A percentile compares a stretch with the other conserved stretches of the same genome.
phyloP scores from a whole-genome alignment of 2,113 vertebrate genomes.

The Oncorhynchus gorbuscha region DNA sequence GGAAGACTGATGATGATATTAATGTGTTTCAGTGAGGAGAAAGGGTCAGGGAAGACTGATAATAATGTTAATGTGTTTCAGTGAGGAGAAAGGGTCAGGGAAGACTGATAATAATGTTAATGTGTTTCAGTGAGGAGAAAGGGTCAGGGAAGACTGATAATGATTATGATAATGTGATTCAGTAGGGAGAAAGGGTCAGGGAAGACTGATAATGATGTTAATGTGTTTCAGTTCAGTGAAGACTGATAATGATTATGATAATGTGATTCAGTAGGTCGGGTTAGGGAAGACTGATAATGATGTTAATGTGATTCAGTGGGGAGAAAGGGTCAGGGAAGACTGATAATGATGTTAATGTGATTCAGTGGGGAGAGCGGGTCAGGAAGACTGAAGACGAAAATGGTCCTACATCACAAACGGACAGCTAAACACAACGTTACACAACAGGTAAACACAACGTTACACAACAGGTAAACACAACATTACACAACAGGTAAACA shows the following conservation, averaged over 20 bases:
- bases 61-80: not conserved
- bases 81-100: no score
- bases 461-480: not conserved
- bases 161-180: not conserved
- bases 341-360: not conserved
- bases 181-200: no score
- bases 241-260: not conserved
- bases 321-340: no score
- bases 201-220: not conserved
- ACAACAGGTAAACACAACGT: not conserved
- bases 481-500: conserved; percentile 62
- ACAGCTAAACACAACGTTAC: not conserved
- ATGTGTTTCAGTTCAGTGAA: not conserved
- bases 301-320: not conserved
- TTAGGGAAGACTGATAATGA: not conserved
- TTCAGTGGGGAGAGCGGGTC: conserved; percentile 94
- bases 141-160: not conserved
- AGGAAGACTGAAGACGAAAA: conserved; percentile 94
- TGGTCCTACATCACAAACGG: no score
- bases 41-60: not conserved
- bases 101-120: conserved; percentile 39
- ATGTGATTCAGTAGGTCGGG: no score
- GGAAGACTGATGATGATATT: not conserved
- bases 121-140: no score
- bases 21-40: not conserved